A percentile compares a stretch with the other conserved stretches of the same genome.
Evolutionary conservation across 2,888 invertebrate genomes (phyloP).

Genomic region (Lithosia quadra): DNA sequence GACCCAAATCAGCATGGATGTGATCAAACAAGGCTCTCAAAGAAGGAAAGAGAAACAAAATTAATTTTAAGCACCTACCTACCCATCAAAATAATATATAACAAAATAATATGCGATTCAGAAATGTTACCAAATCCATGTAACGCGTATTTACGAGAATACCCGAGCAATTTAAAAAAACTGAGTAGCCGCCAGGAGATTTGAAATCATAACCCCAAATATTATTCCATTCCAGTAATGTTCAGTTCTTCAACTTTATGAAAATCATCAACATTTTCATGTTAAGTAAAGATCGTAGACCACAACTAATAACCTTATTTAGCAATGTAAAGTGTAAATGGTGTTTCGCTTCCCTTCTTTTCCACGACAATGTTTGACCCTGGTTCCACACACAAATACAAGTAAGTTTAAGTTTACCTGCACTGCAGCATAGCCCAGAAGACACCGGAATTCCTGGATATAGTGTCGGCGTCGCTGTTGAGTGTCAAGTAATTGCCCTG

Average conservation of each 20-base stretch:
- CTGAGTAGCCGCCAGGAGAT: background rate
- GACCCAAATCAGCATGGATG: background rate
- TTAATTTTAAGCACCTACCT: background rate
- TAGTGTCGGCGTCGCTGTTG: constrained; percentile 95
- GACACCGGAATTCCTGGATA: constrained; percentile 97
- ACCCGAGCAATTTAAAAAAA: background rate
- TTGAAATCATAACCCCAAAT: background rate
- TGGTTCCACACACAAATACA: background rate
- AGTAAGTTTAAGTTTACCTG: constrained; percentile 86
- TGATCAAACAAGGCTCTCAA: background rate
- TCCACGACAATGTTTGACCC: background rate
- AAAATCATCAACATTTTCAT: background rate
- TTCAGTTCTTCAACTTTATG: background rate
- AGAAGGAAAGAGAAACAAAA: background rate
- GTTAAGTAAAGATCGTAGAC: background rate
- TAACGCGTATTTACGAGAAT: background rate
- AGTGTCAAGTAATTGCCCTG: constrained; percentile 95
- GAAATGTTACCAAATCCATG: no score
- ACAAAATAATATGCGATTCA: no score
- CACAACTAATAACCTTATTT: background rate
- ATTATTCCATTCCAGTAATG: no score
- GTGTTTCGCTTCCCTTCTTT: background rate
- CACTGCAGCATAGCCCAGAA: constrained; percentile 99
- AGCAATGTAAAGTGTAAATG: background rate
- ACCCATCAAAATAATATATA: no score